Evolutionary conservation across 2,113 vertebrate species (phyloP), one percentile per base, ranked within the genome.

Genomic region (Cyphomyrus discorhynchus): DNA sequence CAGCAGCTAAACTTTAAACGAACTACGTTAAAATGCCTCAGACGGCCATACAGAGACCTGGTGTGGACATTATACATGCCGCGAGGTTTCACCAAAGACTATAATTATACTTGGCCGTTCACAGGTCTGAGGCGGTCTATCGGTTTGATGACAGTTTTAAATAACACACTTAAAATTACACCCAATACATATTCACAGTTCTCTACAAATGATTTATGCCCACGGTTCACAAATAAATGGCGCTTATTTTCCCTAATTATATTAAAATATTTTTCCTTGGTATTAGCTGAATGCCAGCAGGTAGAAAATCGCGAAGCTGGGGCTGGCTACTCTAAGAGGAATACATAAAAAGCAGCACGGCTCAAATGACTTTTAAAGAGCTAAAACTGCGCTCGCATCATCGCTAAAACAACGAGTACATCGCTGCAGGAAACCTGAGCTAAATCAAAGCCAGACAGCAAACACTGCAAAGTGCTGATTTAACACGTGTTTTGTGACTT

Each of bases 91-190:
- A 47, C 82, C 82, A 3, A 47, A 84, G 82, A 84, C 47, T 50
- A 49, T 47, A 86, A 86, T 47, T 49, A 47, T 46, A 86, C 45
- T 46, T 49, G 45, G 45, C 45, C 19, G 35, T 19, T 80, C 74
- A 80, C 35, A 80, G 74, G 31, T 80, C 15, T 80, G 35, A 80
- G 15, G 74, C 31, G 74, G 15, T 39, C 74, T 80, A 80, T 39
- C 74, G 35, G 31, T 80, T 80, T 42, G 74, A 80, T 80, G 74
- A 80, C 74, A 80, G 74, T 80, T 80, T 80, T 42, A 80, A 80
- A 80, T 80, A 80, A 21, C 74, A 80, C 74, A 80, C 74, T 80
- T 80, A 80, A 80, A 80, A 80, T 80, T 80, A 42, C 74, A 80
- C 74, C 74, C 74, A 80, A 42, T 39, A 80, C 74, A 80, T 80